These are phyloP conservation scores for Pseudobourletiella spinata DNA, from an alignment of 1,140 invertebrate species.

Conservation along the genomic window DNA sequence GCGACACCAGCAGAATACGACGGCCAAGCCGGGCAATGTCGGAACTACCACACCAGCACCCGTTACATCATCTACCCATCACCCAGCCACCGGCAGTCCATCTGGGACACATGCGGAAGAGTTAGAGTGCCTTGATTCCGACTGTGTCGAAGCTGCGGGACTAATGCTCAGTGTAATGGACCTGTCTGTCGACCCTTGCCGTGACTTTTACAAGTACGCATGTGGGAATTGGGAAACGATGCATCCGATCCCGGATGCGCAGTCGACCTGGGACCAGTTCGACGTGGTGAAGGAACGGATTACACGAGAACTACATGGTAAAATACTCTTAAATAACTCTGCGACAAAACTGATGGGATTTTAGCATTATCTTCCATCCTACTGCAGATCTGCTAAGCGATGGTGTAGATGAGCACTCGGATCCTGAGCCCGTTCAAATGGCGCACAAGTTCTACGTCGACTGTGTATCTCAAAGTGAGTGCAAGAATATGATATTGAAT, in stretches of 20 bases:
- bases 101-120: too few species aligned
- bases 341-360: too few species aligned
- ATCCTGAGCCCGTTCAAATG: neutral
- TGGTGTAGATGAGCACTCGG: neutral
- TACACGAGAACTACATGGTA: conserved; percentile 5
- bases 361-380: too few species aligned
- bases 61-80: too few species aligned
- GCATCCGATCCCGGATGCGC: conserved; percentile 39
- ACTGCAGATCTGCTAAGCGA: neutral
- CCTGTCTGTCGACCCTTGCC: conserved; percentile 38
- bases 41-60: neutral
- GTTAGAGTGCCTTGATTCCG: too few species aligned
- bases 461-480: neutral
- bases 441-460: conserved; percentile 4
- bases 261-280: conserved; percentile 39
- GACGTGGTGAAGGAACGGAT: conserved; percentile 9
- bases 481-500: neutral
- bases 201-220: conserved; percentile 42
- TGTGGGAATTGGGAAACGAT: conserved; percentile 39
- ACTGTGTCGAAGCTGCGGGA: neutral
- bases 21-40: neutral
- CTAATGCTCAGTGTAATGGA: conserved; percentile 19
- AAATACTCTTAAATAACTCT: too few species aligned
- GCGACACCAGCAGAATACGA: neutral
- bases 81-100: too few species aligned